A percentile compares a stretch with the other conserved stretches of the same genome.
These are phyloP conservation scores for Orientallactaga sibirica DNA, from an alignment of 2,797 vertebrate genomes.

Conservation along the genomic window DNA sequence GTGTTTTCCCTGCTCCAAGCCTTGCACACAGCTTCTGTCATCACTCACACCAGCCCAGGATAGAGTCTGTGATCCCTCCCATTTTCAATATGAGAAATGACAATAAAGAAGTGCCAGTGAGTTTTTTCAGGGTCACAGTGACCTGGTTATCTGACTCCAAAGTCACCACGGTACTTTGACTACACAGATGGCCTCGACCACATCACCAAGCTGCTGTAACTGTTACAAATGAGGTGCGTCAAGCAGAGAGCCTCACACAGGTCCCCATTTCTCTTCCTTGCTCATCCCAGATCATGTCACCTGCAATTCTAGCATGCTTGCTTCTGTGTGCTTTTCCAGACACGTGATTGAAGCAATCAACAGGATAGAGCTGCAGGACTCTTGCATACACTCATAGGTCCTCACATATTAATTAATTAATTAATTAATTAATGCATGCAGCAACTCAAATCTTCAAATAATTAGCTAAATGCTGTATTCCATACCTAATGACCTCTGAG, in stretches of 20 bases:
- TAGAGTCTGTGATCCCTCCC: too few relatives aligned
- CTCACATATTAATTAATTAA: background rate
- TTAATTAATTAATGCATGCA: background rate
- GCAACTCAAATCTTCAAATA: background rate
- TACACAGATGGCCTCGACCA: background rate
- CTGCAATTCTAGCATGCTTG: too few relatives aligned
- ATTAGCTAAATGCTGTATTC: background rate
- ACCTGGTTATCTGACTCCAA: constrained; percentile 32
- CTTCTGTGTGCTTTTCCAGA: background rate
- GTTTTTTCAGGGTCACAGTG: constrained; percentile 50
- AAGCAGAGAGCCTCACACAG: rapidly evolving
- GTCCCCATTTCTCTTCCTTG: too few relatives aligned
- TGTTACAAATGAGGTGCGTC: background rate
- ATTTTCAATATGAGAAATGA: constrained; percentile 6
- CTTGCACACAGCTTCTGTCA: background rate
- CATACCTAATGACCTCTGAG: background rate
- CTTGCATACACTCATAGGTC: background rate
- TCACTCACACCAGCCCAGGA: background rate
- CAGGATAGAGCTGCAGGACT: background rate
- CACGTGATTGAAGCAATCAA: background rate
- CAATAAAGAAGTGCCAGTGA: background rate
- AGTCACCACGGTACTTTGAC: background rate
- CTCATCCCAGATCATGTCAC: background rate
- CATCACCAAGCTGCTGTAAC: background rate
- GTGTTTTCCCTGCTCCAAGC: background rate